These are phyloP conservation scores for Caenorhabditis panamensis DNA, from an alignment of 2,888 invertebrate species.

Conservation along the genomic window DNA sequence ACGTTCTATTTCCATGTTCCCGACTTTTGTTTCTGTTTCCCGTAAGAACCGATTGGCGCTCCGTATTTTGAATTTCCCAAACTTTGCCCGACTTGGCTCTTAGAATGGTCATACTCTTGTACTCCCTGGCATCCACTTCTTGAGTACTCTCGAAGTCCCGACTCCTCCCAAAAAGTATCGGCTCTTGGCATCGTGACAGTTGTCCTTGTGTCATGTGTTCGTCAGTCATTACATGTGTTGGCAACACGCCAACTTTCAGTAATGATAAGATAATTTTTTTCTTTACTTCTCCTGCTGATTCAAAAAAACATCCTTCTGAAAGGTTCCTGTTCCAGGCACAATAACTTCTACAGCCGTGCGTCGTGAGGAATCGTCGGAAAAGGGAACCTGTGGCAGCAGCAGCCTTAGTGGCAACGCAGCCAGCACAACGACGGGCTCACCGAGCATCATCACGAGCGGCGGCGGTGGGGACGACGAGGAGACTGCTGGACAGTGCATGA, in stretches of 20 bases:
- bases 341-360: conserved; percentile 46
- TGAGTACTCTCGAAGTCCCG: not conserved
- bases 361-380: conserved; percentile 34
- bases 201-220: not conserved
- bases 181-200: not conserved
- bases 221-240: not conserved
- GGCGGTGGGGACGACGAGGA: conserved; percentile 2
- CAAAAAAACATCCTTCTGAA: too few species aligned
- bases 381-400: conserved; percentile 1
- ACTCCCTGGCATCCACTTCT: not conserved
- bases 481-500: conserved; percentile 26
- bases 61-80: too few species aligned
- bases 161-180: not conserved
- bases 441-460: conserved; percentile 29
- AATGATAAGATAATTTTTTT: conserved; percentile 3
- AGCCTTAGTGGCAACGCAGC: conserved; percentile 26
- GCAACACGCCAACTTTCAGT: conserved; percentile 10
- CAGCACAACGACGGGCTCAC: conserved; percentile 53
- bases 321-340: conserved; percentile 39
- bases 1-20: not conserved
- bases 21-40: not conserved
- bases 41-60: too few species aligned
- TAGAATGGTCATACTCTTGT: too few species aligned
- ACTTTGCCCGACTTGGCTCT: too few species aligned
- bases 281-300: not conserved